These are phyloP conservation scores for Cloeon dipterum DNA, from an alignment of 2,888 invertebrate species.

Conservation along the genomic window DNA sequence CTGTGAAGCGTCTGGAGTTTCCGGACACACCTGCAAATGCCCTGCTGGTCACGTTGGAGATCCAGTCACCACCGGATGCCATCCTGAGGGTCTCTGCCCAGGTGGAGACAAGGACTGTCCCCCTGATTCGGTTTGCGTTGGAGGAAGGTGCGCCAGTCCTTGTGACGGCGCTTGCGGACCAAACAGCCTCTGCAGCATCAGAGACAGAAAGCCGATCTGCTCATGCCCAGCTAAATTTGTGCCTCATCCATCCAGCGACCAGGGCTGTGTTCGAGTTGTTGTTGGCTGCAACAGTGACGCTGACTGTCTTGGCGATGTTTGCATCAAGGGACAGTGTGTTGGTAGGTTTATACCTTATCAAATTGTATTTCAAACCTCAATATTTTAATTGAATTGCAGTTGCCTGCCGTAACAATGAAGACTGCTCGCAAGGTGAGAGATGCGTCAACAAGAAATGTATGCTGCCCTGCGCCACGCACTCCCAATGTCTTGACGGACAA, in stretches of 20 bases:
- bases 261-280: constrained; percentile 46
- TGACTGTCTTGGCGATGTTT: constrained; percentile 58
- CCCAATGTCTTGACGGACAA: constrained; percentile 54
- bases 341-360: constrained; percentile 13
- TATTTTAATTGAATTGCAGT: constrained; percentile 19
- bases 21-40: constrained; percentile 56
- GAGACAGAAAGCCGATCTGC: constrained; percentile 53
- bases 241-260: constrained; percentile 33
- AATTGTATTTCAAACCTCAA: neutral
- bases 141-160: constrained; percentile 51
- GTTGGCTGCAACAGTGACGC: constrained; percentile 40
- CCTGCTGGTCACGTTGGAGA: constrained; percentile 55
- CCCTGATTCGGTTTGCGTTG: constrained; percentile 41
- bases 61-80: constrained; percentile 49
- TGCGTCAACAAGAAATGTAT: constrained; percentile 59
- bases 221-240: constrained; percentile 53
- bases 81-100: constrained; percentile 49
- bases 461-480: constrained; percentile 55
- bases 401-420: constrained; percentile 49
- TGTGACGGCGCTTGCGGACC: constrained; percentile 62
- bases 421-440: constrained; percentile 56
- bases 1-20: constrained; percentile 40
- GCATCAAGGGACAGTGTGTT: constrained; percentile 63
- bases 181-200: constrained; percentile 60
- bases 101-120: constrained; percentile 56